A percentile compares a stretch with the other conserved stretches of the same genome.
These are phyloP conservation scores for Lycaena phlaeas DNA, from an alignment of 2,888 invertebrate species.

Conservation along the genomic window DNA sequence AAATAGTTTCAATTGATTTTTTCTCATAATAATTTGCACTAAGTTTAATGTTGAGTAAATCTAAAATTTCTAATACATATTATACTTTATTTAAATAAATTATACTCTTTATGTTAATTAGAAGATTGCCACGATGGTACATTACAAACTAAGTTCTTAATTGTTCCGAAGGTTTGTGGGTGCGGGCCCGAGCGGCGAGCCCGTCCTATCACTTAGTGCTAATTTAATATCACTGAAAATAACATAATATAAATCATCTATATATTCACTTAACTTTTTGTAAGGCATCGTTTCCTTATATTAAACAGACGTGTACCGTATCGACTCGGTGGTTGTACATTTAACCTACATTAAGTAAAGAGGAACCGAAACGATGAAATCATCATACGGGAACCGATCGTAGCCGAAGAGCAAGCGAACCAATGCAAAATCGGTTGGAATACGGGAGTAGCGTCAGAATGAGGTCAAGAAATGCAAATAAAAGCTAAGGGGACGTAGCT, in stretches of 20 bases:
- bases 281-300: slow-evolving; percentile 68
- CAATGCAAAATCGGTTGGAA: slow-evolving; percentile 18
- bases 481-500: slow-evolving; percentile 16
- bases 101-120: slow-evolving; percentile 69
- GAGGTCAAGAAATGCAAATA: slow-evolving; percentile 30
- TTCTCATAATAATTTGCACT: slow-evolving; percentile 70
- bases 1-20: slow-evolving; percentile 69
- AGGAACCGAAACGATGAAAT: slow-evolving; percentile 40
- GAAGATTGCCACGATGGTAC: slow-evolving; percentile 65
- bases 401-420: slow-evolving; percentile 12
- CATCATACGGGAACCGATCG: slow-evolving; percentile 24
- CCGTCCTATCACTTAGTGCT: slow-evolving; percentile 42
- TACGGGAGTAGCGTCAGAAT: slow-evolving; percentile 18
- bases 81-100: slow-evolving; percentile 68
- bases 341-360: slow-evolving; percentile 50
- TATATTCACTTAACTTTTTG: slow-evolving; percentile 67
- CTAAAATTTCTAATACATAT: slow-evolving; percentile 73
- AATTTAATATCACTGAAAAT: slow-evolving; percentile 61
- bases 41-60: slow-evolving; percentile 71
- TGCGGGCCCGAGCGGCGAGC: slow-evolving; percentile 41
- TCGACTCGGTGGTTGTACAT: slow-evolving; percentile 65
- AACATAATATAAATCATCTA: slow-evolving; percentile 68
- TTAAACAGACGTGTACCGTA: slow-evolving; percentile 59
- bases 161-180: slow-evolving; percentile 66
- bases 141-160: slow-evolving; percentile 71